These are phyloP conservation scores for Sardinella longiceps DNA, from an alignment of 2,797 vertebrate genomes.

Conservation along the genomic window DNA sequence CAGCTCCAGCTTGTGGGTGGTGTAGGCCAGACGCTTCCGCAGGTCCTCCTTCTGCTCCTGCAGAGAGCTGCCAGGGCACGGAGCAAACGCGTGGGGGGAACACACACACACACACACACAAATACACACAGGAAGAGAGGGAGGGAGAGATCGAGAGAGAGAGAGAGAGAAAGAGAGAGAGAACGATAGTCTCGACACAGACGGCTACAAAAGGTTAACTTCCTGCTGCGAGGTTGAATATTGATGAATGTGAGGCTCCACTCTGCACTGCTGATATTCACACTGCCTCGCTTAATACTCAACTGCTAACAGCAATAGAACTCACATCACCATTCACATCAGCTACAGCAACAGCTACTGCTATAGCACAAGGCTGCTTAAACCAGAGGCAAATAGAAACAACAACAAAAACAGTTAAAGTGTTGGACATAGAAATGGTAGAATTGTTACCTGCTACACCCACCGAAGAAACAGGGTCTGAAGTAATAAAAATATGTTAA, in stretches of 20 bases:
- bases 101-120: not conserved
- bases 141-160: not conserved
- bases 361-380: not conserved
- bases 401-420: not conserved
- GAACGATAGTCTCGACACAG: not conserved
- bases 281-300: not conserved
- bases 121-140: not conserved
- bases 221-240: conserved; percentile 8
- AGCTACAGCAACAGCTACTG: not conserved
- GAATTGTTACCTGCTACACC: not conserved
- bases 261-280: not conserved
- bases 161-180: not conserved
- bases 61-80: conserved; percentile 80
- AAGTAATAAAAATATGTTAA: not conserved
- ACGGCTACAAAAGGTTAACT: conserved; percentile 12
- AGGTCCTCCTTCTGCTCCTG: conserved; percentile 98
- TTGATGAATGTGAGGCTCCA: not conserved
- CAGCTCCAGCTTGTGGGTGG: conserved; percentile 95
- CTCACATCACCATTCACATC: not conserved
- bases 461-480: not conserved
- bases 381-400: not conserved
- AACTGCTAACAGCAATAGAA: not conserved
- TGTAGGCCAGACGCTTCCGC: conserved; percentile 93
- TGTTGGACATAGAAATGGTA: not conserved
- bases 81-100: not conserved